Conservation (phyloP, 2,797 vertebrate species). For the Sandelia bainsii region DNA sequence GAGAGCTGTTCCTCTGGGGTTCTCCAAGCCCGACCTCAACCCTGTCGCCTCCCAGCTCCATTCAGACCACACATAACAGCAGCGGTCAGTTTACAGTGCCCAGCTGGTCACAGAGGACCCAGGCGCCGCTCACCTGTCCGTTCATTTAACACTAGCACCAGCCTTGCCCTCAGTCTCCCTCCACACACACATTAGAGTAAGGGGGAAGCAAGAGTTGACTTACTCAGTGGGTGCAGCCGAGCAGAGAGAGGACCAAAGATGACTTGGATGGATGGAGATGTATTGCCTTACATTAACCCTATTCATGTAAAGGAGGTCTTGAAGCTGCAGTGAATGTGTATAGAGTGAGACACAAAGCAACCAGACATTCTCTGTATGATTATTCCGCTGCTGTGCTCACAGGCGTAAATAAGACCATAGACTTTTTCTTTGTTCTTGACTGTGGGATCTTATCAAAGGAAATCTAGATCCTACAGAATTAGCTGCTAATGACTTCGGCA, state of each 20-base stretch:
- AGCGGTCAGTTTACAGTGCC: conserved; percentile 76
- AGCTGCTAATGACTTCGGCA: conserved; percentile 66
- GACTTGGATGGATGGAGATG: conserved; percentile 67
- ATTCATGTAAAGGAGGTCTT: conserved; percentile 51
- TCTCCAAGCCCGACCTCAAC: conserved; percentile 63
- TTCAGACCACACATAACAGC: conserved; percentile 78
- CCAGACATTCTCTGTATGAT: conserved; percentile 17
- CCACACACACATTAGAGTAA: conserved; percentile 24
- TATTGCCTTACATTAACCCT: conserved; percentile 76
- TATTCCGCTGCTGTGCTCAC: conserved; percentile 12
- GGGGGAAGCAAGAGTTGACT: conserved; percentile 69
- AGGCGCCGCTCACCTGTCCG: conserved; percentile 64
- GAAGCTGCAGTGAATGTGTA: conserved; percentile 45
- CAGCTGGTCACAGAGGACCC: conserved; percentile 69
- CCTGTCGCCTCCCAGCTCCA: conserved; percentile 66
- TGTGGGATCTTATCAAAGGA: conserved; percentile 51
- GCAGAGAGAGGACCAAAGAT: conserved; percentile 68
- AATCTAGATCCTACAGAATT: conserved; percentile 62
- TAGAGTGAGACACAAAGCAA: conserved; percentile 42
- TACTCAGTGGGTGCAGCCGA: conserved; percentile 67
- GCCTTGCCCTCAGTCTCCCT: conserved; percentile 45
- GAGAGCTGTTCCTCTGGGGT: conserved; percentile 61
- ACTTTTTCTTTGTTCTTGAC: conserved; percentile 35
- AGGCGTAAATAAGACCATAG: background rate
- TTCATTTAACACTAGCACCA: conserved; percentile 66